Conservation (phyloP, 2,888 invertebrate genomes). For the Brachynemurus nebulosus region DNA sequence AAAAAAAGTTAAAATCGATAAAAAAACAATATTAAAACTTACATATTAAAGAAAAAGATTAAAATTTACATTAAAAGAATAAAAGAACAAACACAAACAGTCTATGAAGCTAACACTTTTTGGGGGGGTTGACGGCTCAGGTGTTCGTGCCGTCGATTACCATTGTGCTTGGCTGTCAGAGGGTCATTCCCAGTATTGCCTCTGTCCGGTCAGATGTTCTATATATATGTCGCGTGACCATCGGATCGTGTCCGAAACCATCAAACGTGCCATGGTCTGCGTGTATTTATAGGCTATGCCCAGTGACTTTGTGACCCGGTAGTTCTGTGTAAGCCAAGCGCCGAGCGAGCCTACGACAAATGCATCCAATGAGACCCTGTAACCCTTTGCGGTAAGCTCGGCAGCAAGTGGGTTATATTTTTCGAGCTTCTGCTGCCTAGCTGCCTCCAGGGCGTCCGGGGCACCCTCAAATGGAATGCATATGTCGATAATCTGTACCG, state of each 20-base stretch:
- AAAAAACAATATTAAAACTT: no score
- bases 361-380: slow-evolving; percentile 17
- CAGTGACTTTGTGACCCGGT: slow-evolving; percentile 17
- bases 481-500: slow-evolving; percentile 22
- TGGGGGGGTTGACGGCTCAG: background rate
- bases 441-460: slow-evolving; percentile 16
- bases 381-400: slow-evolving; percentile 7
- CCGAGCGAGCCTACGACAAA: slow-evolving; percentile 24
- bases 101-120: no score
- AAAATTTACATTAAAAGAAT: no score
- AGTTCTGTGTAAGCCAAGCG: slow-evolving; percentile 23
- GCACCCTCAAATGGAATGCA: slow-evolving; percentile 22
- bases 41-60: no score
- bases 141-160: background rate
- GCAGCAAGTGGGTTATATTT: slow-evolving; percentile 12
- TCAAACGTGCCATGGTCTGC: slow-evolving; percentile 19
- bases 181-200: slow-evolving; percentile 16
- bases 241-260: slow-evolving; percentile 21
- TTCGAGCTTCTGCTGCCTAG: slow-evolving; percentile 17
- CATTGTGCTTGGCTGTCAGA: background rate
- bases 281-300: slow-evolving; percentile 16
- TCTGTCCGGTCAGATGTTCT: slow-evolving; percentile 22
- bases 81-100: no score
- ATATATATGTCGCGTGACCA: slow-evolving; percentile 26
- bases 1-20: no score